Percentiles rank a stretch among this genome's conserved stretches.
These are phyloP conservation scores for Eristalis tenax DNA, from an alignment of 2,888 invertebrate genomes.

Conservation along the genomic window DNA sequence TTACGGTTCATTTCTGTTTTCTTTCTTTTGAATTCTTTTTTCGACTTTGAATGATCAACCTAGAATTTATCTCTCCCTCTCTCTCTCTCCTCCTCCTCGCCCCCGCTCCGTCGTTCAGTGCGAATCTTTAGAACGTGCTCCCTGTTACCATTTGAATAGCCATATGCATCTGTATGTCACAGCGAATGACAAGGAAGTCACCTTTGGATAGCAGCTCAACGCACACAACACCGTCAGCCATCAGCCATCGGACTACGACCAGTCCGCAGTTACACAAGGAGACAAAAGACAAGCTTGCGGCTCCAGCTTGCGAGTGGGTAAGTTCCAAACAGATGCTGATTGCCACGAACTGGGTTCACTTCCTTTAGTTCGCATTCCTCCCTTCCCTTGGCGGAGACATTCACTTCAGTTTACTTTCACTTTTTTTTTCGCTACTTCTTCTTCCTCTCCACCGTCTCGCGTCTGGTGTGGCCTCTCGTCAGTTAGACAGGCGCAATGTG, in stretches of 20 bases:
- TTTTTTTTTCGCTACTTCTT: conserved; percentile 34
- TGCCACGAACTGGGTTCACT: background rate
- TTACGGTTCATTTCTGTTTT: conserved; percentile 58
- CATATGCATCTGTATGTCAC: conserved; percentile 51
- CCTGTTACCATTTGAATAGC: conserved; percentile 30
- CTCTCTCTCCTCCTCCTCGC: too few relatives aligned
- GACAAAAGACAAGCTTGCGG: conserved; percentile 1
- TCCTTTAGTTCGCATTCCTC: conserved; percentile 31
- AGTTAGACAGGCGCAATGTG: background rate
- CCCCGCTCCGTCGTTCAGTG: conserved; percentile 35
- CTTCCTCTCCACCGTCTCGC: background rate
- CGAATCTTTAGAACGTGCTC: conserved; percentile 54
- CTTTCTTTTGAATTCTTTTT: background rate
- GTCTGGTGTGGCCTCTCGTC: background rate
- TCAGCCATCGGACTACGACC: background rate
- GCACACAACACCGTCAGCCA: conserved; percentile 7
- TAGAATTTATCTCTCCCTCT: conserved; percentile 13
- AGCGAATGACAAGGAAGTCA: conserved; percentile 55
- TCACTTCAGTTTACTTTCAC: conserved; percentile 68
- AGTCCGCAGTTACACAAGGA: background rate
- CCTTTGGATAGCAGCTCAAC: conserved; percentile 34
- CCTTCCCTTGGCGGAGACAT: conserved; percentile 57
- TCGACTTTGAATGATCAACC: conserved; percentile 37
- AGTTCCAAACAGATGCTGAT: background rate
- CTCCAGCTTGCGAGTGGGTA: conserved; percentile 48